A percentile compares a stretch with the other conserved stretches of the same genome.
Conservation (phyloP, 1,140 invertebrate species). For the Chironomus tepperi region DNA sequence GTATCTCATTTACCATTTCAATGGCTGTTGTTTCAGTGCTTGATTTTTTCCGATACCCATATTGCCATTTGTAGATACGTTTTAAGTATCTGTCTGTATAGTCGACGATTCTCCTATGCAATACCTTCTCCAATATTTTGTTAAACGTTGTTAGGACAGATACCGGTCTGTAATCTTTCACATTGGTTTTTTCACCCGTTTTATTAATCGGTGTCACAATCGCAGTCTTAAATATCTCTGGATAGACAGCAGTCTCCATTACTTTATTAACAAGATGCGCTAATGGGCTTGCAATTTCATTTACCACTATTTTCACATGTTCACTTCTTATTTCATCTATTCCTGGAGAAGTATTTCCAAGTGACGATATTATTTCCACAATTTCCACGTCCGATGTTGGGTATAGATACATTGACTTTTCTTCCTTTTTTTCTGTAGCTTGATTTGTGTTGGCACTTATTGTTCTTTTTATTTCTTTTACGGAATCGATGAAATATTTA, state of each 20-base stretch:
- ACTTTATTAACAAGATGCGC: background rate
- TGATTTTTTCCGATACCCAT: conserved; percentile 30
- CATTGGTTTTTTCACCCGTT: conserved; percentile 27
- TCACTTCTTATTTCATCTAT: background rate
- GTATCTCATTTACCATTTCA: conserved; percentile 28
- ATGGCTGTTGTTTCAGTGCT: conserved; percentile 29
- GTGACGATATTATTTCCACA: background rate
- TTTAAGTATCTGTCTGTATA: conserved; percentile 30
- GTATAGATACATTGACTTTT: too few species aligned
- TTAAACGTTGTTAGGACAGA: conserved; percentile 30
- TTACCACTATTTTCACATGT: background rate
- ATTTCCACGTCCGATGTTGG: too few species aligned
- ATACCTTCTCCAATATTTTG: conserved; percentile 32
- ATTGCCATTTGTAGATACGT: conserved; percentile 29
- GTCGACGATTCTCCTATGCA: conserved; percentile 28
- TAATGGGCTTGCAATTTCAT: background rate
- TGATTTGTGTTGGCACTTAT: too few species aligned
- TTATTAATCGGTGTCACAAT: conserved; percentile 30
- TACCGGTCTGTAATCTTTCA: conserved; percentile 31
- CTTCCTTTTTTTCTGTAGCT: too few species aligned
- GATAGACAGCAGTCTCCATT: conserved; percentile 23
- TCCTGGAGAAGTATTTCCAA: background rate
- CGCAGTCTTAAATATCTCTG: conserved; percentile 27
- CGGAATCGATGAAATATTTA: too few species aligned
- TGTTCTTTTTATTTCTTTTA: too few species aligned